Conservation (phyloP, 2,888 invertebrate species). For the Vannuccia rotundouncinata region DNA sequence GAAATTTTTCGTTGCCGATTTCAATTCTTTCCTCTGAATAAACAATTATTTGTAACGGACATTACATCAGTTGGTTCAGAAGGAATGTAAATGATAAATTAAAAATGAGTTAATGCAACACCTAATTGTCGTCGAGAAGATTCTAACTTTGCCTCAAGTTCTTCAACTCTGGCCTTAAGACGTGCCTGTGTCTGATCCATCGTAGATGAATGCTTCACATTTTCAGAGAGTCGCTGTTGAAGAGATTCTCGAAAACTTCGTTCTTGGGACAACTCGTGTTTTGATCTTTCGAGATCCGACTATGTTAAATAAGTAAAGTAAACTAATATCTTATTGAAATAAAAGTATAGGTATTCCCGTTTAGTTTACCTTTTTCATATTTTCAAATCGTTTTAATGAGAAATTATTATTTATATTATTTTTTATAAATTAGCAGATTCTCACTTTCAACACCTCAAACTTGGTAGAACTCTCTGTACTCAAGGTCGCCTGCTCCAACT, state of each 20-base stretch:
- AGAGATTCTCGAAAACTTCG: not conserved
- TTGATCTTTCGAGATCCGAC: not conserved
- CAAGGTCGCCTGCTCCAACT: too few species aligned
- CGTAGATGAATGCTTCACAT: not conserved
- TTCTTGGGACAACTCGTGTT: not conserved
- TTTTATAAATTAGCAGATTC: too few species aligned
- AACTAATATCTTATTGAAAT: too few species aligned
- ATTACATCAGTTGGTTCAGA: not conserved
- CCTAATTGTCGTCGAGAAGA: not conserved
- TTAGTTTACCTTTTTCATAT: too few species aligned
- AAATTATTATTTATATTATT: too few species aligned
- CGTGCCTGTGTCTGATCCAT: not conserved
- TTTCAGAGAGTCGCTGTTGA: not conserved
- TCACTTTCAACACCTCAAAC: not conserved
- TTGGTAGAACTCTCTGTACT: too few species aligned
- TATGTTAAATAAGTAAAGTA: too few species aligned
- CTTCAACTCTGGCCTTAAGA: not conserved
- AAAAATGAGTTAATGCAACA: not conserved
- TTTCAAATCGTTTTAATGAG: too few species aligned
- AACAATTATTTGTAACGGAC: not conserved
- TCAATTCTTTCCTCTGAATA: not conserved
- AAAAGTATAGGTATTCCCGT: too few species aligned
- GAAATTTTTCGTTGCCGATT: not conserved
- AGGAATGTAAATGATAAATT: not conserved
- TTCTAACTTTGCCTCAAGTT: not conserved